Conservation (phyloP, 2,113 vertebrate genomes). For the Muscicapa adusta region DNA sequence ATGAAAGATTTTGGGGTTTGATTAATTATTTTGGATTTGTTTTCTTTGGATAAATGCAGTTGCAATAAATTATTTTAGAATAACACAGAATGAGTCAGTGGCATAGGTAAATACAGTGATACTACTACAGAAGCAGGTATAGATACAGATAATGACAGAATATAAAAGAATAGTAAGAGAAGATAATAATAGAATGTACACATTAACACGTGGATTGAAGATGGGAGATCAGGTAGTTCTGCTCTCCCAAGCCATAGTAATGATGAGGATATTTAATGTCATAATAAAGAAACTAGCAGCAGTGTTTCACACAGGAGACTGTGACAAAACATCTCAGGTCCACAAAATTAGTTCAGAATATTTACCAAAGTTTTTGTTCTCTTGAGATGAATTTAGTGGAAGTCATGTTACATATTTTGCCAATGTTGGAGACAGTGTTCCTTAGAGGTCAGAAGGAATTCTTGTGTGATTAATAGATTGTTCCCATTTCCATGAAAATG, state of each 20-base stretch:
- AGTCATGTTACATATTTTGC: background rate
- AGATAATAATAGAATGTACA: background rate
- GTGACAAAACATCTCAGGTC: background rate
- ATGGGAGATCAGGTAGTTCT: background rate
- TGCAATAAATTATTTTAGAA: background rate
- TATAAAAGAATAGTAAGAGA: background rate
- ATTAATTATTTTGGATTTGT: background rate
- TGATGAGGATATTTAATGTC: accelerated
- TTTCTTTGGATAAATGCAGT: background rate
- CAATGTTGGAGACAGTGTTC: background rate
- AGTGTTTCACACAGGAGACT: background rate
- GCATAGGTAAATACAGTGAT: background rate
- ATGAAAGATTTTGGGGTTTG: background rate
- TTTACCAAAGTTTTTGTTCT: background rate
- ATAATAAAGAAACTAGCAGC: background rate
- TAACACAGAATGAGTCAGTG: background rate
- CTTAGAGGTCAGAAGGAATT: background rate
- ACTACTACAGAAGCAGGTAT: background rate
- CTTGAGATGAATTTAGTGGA: background rate
- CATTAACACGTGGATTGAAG: background rate
- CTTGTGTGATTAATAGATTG: background rate
- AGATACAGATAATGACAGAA: background rate
- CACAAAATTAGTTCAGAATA: background rate
- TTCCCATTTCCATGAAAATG: background rate
- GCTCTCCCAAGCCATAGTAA: background rate